Conservation (phyloP, 2,113 vertebrate genomes). For the Epinephelus moara region DNA sequence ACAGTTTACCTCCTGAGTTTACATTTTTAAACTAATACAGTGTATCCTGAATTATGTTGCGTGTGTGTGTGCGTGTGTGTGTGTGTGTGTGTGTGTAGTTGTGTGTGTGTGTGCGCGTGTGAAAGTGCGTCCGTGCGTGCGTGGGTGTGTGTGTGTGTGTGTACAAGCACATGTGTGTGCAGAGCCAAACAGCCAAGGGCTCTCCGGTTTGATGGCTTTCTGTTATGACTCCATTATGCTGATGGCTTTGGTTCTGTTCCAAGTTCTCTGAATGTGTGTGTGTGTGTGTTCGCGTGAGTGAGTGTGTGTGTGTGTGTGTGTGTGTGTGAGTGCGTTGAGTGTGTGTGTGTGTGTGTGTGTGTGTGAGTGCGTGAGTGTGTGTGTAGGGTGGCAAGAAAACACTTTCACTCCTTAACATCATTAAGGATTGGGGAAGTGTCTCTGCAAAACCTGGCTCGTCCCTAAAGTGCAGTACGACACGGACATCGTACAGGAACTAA, state of each 20-base stretch:
- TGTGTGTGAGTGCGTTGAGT: background rate
- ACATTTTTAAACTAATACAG: constrained; percentile 10
- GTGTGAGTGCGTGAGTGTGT: background rate
- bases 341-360: constrained; percentile 6
- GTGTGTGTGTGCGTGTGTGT: background rate
- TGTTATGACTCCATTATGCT: constrained; percentile 79
- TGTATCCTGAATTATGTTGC: constrained; percentile 2
- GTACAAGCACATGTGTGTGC: background rate
- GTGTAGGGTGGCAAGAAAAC: constrained; percentile 26
- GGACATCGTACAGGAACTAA: background rate
- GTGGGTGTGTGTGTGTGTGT: too few relatives aligned
- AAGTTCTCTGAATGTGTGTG: constrained; percentile 48
- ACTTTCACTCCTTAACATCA: constrained; percentile 21
- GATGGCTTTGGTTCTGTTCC: constrained; percentile 79
- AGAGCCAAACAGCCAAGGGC: constrained; percentile 56
- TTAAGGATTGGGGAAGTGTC: constrained; percentile 21
- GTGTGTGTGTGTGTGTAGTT: background rate
- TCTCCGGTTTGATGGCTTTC: constrained; percentile 67
- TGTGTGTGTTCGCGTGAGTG: constrained; percentile 2
- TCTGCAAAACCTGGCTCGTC: constrained; percentile 15
- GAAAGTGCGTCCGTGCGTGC: too few relatives aligned
- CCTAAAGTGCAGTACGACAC: background rate
- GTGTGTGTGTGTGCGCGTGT: too few relatives aligned
- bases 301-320: background rate
- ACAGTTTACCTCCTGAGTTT: constrained; percentile 32